A percentile compares a stretch with the other conserved stretches of the same genome.
Conservation (phyloP, 2,888 invertebrate species). For the Cabera pusaria region DNA sequence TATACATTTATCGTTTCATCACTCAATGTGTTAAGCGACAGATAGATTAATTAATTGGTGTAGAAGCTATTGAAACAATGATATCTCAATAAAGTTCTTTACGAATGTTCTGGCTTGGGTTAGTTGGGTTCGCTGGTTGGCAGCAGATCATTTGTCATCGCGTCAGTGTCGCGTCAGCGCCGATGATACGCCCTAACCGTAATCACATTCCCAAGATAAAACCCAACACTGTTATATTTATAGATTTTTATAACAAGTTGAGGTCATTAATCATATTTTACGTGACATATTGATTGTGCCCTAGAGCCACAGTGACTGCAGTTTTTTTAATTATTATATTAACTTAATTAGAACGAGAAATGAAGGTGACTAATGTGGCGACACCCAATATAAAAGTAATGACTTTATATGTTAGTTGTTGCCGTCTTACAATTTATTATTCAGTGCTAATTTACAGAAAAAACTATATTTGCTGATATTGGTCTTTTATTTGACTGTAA, state of each 20-base stretch:
- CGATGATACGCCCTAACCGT: slow-evolving; percentile 65
- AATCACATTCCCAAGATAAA: slow-evolving; percentile 46
- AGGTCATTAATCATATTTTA: slow-evolving; percentile 3
- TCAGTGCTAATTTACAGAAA: too few species aligned
- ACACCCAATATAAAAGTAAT: too few species aligned
- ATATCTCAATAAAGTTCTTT: slow-evolving; percentile 19
- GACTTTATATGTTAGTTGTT: too few species aligned
- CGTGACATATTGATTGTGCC: background rate
- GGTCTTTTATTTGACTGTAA: too few species aligned
- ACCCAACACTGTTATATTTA: slow-evolving; percentile 1
- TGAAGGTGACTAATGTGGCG: too few species aligned
- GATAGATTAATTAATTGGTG: slow-evolving; percentile 13
- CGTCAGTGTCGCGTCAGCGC: slow-evolving; percentile 67
- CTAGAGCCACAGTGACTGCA: too few species aligned
- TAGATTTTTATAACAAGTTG: background rate
- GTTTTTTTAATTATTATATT: too few species aligned
- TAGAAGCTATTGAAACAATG: slow-evolving; percentile 13
- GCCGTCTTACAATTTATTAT: too few species aligned
- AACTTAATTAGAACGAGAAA: too few species aligned
- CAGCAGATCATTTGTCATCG: slow-evolving; percentile 66
- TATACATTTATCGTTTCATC: slow-evolving; percentile 13
- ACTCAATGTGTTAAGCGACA: slow-evolving; percentile 11
- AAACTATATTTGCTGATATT: too few species aligned
- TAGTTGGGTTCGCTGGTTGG: slow-evolving; percentile 4
- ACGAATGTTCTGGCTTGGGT: slow-evolving; percentile 7